Evolutionary conservation across 2,797 vertebrate species (phyloP), one percentile per base, ranked within the genome.

Genomic region (Luscinia luscinia): DNA sequence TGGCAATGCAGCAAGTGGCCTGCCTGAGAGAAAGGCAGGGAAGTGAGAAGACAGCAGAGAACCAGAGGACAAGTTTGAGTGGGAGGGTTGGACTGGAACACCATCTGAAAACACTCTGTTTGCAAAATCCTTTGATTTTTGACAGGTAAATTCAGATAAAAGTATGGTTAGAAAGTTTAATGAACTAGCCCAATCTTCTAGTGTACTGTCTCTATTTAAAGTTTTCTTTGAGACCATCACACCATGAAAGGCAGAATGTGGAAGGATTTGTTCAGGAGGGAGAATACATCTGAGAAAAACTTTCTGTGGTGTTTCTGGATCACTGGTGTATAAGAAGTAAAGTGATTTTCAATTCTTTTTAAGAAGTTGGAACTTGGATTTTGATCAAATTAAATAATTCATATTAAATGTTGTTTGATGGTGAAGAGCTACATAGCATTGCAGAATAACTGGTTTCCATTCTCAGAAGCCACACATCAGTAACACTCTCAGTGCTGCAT

Each of bases 291-390:
- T 85, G 38, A 91, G 59, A 88, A 57, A 52, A 52, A 34, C 55
- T 22, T 58, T 94, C 66, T 88, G 27, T 32, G 30, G 34, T 84
- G 48, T 64, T 96, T 93, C 72, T 84, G 64, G 24, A 89, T 86
- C 3, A 6, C 34, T 76, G 78, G 41, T 1, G 3, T 75, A n/a
- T 68, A 11, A 61, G 61, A 80, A 80, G 7, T 30, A 75, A 86
- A 88, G 67, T 40, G 49, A 86, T 76, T 94, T 92, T 36, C 28
- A 18, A 30, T 84, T 87, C 64, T 92, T 93, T 89, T 92, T 76
- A 59, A 73, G 63, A 69, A 82, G 36, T 11, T 52, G 36, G n/a
- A 75, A 79, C 63, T 55, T 92, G 57, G 41, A 70, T 63, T 87
- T 12, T 59, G 48, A 73, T 82, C 32, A 89, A 89, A 82, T 82